These are phyloP conservation scores for Aviceda subcristata DNA, from an alignment of 2,113 vertebrate species.

Conservation along the genomic window DNA sequence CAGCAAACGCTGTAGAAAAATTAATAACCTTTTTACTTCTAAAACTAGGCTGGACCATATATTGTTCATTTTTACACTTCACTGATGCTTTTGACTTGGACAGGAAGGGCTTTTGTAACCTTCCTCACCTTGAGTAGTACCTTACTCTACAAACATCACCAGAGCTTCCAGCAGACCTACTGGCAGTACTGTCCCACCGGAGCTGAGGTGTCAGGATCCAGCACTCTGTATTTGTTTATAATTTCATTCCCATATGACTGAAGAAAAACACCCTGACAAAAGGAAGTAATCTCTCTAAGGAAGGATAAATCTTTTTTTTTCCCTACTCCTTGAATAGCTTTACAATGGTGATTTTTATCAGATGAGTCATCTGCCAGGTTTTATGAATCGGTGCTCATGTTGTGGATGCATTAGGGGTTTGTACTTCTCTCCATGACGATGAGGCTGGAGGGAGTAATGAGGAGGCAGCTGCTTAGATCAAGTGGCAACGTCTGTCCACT, in stretches of 20 bases:
- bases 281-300: constrained; percentile 17
- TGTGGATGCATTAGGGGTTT: constrained; percentile 45
- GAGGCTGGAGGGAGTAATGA: not conserved
- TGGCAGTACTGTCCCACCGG: not conserved
- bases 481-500: constrained; percentile 43
- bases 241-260: not conserved
- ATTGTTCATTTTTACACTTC: not conserved
- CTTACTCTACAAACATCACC: not conserved
- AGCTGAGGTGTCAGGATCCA: not conserved
- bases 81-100: not conserved
- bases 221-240: not conserved
- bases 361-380: constrained; percentile 46
- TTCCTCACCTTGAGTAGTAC: not conserved
- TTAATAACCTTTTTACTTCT: not conserved
- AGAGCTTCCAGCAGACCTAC: not conserved
- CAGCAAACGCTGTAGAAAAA: not conserved
- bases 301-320: not conserved
- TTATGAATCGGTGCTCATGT: not conserved
- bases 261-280: constrained; percentile 6
- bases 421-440: constrained; percentile 29
- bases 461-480: constrained; percentile 41
- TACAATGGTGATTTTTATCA: constrained; percentile 52
- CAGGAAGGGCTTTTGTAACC: not conserved
- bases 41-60: not conserved
- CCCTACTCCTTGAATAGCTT: not conserved